Percentiles rank a stretch among this genome's conserved stretches.
phyloP scores from a whole-genome alignment of 2,113 vertebrate species.

The Ammodytes dubius region DNA sequence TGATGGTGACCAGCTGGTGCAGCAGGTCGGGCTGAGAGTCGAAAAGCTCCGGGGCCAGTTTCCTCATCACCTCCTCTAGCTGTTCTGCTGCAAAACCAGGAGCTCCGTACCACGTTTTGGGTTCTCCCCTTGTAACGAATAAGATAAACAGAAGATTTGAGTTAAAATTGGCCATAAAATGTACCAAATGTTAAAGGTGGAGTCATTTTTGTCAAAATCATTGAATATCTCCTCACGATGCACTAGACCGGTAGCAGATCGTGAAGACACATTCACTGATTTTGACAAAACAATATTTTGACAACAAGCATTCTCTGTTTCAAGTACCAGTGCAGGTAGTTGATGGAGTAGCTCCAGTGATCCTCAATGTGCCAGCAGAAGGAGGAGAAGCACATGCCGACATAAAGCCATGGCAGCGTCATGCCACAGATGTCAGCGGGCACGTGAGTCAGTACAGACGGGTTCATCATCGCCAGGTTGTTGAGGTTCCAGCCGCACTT shows the following conservation, averaged over 20 bases:
- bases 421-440: slow-evolving; percentile 99
- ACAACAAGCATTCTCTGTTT: too few species aligned
- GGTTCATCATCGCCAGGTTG: slow-evolving; percentile 98
- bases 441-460: slow-evolving; percentile 96
- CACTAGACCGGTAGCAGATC: too few species aligned
- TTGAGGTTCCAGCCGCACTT: slow-evolving; percentile 98
- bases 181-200: too few species aligned
- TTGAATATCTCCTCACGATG: too few species aligned
- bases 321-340: slow-evolving; percentile 96
- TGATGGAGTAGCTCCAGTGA: slow-evolving; percentile 99
- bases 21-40: slow-evolving; percentile 97
- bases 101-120: slow-evolving; percentile 99
- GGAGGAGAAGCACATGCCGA: slow-evolving; percentile 99
- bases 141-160: neutral
- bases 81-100: slow-evolving; percentile 97
- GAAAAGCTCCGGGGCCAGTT: slow-evolving; percentile 96
- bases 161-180: neutral
- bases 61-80: slow-evolving; percentile 97
- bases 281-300: too few species aligned
- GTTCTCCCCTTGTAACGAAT: slow-evolving; percentile 90
- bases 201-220: too few species aligned
- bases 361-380: slow-evolving; percentile 99
- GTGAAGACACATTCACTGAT: too few species aligned
- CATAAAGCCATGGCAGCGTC: slow-evolving; percentile 98
- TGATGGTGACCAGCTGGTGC: slow-evolving; percentile 99